Evolutionary conservation across 2,888 invertebrate genomes (phyloP).

Genomic region (Nycteola revayana): DNA sequence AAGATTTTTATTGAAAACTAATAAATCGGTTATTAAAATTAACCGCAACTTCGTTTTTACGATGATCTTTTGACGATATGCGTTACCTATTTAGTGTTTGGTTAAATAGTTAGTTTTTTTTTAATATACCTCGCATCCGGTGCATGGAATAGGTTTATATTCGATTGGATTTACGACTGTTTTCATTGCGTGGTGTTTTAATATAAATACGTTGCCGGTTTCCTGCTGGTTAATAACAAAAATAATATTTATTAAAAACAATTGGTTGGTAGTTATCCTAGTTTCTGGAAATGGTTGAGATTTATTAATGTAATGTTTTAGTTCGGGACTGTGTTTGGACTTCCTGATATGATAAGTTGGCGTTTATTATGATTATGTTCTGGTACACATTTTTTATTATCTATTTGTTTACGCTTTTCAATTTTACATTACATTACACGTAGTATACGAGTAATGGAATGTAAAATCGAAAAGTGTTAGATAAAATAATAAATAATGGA

Average conservation of each 20-base stretch:
- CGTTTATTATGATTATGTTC: no score
- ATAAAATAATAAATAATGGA: no score
- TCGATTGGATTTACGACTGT: constrained; percentile 79
- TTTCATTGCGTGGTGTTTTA: constrained; percentile 76
- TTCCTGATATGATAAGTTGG: constrained; percentile 5
- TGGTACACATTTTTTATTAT: no score
- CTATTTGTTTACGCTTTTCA: no score
- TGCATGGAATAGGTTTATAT: constrained; percentile 63
- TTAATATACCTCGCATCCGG: constrained; percentile 75
- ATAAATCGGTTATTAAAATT: constrained; percentile 61
- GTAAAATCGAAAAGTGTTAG: no score
- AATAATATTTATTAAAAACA: constrained; percentile 73
- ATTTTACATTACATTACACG: no score
- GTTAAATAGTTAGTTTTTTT: constrained; percentile 71
- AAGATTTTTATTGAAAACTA: constrained; percentile 56
- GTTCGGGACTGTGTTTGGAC: constrained; percentile 7
- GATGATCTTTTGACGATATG: constrained; percentile 47
- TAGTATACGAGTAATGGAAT: no score
- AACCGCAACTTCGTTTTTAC: constrained; percentile 60
- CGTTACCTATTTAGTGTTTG: constrained; percentile 62
- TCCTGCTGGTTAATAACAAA: constrained; percentile 73
- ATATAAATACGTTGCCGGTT: constrained; percentile 74
- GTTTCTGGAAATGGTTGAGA: constrained; percentile 29
- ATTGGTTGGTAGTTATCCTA: constrained; percentile 50
- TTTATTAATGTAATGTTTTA: constrained; percentile 27